Conservation (phyloP, 2,113 vertebrate genomes). For the Austrofundulus limnaeus region DNA sequence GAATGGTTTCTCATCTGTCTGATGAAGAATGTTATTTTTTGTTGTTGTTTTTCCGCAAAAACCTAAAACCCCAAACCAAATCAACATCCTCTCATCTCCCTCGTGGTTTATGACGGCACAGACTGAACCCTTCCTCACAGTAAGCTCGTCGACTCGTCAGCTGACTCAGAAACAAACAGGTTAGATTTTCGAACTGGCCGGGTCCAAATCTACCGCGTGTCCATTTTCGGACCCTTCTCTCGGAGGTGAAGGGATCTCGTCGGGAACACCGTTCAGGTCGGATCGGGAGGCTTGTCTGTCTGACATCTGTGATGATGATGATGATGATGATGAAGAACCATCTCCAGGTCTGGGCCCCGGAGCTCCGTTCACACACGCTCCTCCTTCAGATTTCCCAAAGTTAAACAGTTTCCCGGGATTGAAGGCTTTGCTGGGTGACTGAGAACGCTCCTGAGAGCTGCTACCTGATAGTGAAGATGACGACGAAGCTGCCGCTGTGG, state of each 20-base stretch:
- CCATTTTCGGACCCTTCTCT: slow-evolving; percentile 74
- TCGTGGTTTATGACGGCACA: slow-evolving; percentile 40
- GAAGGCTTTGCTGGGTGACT: slow-evolving; percentile 94
- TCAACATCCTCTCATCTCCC: slow-evolving; percentile 34
- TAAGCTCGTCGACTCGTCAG: slow-evolving; percentile 39
- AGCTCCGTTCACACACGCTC: slow-evolving; percentile 83
- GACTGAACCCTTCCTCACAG: slow-evolving; percentile 49
- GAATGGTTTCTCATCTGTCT: slow-evolving; percentile 55
- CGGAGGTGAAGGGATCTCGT: slow-evolving; percentile 77
- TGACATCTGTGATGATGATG: slow-evolving; percentile 40
- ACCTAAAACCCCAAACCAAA: slow-evolving; percentile 12
- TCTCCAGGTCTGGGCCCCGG: slow-evolving; percentile 66
- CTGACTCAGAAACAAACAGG: slow-evolving; percentile 24
- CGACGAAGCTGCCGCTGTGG: slow-evolving; percentile 12
- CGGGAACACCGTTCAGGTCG: slow-evolving; percentile 82
- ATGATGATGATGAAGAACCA: slow-evolving; percentile 49
- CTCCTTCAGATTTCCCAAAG: slow-evolving; percentile 86
- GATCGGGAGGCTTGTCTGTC: slow-evolving; percentile 78
- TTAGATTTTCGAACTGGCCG: slow-evolving; percentile 71
- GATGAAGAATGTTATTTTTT: slow-evolving; percentile 48
- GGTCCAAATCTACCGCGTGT: slow-evolving; percentile 69
- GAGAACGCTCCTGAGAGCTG: slow-evolving; percentile 84
- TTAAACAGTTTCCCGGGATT: slow-evolving; percentile 94
- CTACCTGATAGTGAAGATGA: slow-evolving; percentile 69
- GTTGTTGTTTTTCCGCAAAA: slow-evolving; percentile 34